Conservation (phyloP, 1,140 invertebrate genomes). For the Periplaneta americana region DNA sequence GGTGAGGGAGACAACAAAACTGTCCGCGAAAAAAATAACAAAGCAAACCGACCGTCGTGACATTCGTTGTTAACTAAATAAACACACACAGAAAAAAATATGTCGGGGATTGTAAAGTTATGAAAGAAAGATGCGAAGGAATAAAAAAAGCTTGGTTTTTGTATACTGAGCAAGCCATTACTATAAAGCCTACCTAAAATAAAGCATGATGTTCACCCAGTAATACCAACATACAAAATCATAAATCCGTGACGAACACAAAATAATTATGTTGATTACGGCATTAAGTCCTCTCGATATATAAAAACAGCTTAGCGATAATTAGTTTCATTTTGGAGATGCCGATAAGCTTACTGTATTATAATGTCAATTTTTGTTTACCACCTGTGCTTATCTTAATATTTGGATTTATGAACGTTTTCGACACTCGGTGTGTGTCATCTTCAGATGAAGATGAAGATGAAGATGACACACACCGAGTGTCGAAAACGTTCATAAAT, state of each 20-base stretch:
- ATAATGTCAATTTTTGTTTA: too few species aligned
- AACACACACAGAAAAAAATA: neutral
- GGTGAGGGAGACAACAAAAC: neutral
- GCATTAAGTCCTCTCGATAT: too few species aligned
- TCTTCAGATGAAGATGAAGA: too few species aligned
- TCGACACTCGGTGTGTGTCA: too few species aligned
- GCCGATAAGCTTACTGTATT: too few species aligned
- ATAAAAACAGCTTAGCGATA: too few species aligned
- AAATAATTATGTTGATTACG: too few species aligned
- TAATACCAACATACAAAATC: neutral
- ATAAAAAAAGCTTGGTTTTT: neutral
- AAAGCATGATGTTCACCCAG: neutral
- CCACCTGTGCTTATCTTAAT: too few species aligned
- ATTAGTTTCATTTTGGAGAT: too few species aligned
- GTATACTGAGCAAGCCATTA: neutral
- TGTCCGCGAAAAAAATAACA: neutral
- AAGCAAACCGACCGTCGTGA: neutral
- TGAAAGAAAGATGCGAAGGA: neutral
- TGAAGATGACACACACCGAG: too few species aligned
- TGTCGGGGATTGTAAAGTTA: neutral
- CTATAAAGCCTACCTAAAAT: neutral
- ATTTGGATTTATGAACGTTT: too few species aligned
- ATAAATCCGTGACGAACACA: neutral
- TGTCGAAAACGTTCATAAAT: too few species aligned
- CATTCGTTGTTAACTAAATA: neutral